Evolutionary conservation across 2,113 vertebrate species (phyloP).

Genomic region (Gobio gobio): DNA sequence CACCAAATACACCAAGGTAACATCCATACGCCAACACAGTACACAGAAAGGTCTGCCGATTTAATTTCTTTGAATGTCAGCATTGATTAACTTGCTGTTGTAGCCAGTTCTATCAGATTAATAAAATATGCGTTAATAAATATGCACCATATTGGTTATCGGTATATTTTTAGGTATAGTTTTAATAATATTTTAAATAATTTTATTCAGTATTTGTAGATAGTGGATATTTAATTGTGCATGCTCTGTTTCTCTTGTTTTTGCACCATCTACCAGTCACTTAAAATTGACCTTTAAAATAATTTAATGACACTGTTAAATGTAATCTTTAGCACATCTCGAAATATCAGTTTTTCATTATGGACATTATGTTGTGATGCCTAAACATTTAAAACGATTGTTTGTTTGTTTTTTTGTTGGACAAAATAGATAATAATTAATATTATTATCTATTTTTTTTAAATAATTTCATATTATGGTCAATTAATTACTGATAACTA

Average conservation of each 20-base stretch:
- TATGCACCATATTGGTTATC: background rate
- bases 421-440: background rate
- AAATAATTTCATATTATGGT: background rate
- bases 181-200: background rate
- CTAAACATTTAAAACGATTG: background rate
- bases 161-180: too few species aligned
- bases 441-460: background rate
- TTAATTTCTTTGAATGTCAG: background rate
- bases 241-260: background rate
- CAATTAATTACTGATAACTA: too few species aligned
- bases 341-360: background rate
- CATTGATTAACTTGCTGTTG: background rate
- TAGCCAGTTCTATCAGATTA: background rate
- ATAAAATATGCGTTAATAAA: background rate
- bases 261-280: too few species aligned
- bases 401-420: background rate
- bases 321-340: background rate
- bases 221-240: background rate
- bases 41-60: background rate
- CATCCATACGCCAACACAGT: background rate
- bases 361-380: background rate
- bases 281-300: background rate
- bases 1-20: conserved; percentile 56
- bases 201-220: background rate
- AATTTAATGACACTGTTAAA: background rate